Base-by-base conservation (phyloP, 2,113 vertebrate species). In the Melanerpes aurifrons region DNA sequence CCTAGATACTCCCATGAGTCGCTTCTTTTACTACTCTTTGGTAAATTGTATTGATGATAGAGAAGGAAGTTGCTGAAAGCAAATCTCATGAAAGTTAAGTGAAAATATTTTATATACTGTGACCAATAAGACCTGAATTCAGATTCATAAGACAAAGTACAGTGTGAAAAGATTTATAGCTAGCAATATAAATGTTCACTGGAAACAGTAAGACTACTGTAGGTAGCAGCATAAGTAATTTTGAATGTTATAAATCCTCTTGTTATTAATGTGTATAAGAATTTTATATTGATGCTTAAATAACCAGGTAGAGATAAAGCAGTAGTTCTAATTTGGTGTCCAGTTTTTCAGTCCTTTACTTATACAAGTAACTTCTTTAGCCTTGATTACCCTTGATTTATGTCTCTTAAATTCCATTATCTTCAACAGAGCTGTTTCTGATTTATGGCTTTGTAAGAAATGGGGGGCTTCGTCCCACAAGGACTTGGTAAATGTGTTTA, bases 31-130 rank as follows among this genome's bases (percentile, higher is more conserved):
- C 95, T 92, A 72, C 68, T 91, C 63, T 67, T 87, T 40, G 59
- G 68, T 93, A 95, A 96, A 96, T 91, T 95, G 50, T 94, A 69
- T 45, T 32, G 15, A 54, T 83, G 78, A 74, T 90, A 72, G 15
- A 75, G 62, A 43, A 62, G 62, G 66, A 57, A 86, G 79, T 94
- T 92, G 59, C 67, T 89, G 94, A 66, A 91, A 88, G 96, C 69
- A 68, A 68, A 58, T 95, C 94, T 92, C 82, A 91, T 68, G 88
- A 71, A 95, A 90, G 71, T 92, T 95, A 94, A 93, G 92, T 83
- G 90, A 87, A 92, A 74, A 28, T 59, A 28, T 48, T 94, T 53
- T 84, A 66, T 74, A 84, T 82, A 54, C 54, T 81, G 35, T 84
- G 83, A 82, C 53, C n/a, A 58, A 21, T 86, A 80, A 82, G 69